Percentiles rank a stretch among this genome's conserved stretches.
phyloP scores from a whole-genome alignment of 2,888 invertebrate species.

The Lobophora halterata region DNA sequence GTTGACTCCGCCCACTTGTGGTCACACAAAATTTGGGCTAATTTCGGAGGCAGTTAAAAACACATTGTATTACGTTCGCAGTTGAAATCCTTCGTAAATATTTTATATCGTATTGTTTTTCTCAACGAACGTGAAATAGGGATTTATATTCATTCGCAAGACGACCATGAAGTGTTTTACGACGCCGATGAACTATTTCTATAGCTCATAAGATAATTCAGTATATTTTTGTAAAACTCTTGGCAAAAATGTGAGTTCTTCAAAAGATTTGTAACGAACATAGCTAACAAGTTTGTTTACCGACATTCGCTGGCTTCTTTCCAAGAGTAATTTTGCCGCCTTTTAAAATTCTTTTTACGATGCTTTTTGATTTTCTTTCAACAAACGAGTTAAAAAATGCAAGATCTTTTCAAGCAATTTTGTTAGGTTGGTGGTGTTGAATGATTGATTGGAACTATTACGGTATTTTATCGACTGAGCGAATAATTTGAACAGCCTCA shows the following conservation, averaged over 20 bases:
- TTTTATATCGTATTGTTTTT: no score
- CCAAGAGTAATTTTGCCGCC: slow-evolving; percentile 18
- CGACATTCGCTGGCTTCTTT: slow-evolving; percentile 7
- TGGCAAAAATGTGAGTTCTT: slow-evolving; percentile 10
- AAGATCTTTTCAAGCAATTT: slow-evolving; percentile 4
- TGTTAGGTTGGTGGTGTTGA: no score
- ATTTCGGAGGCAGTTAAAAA: slow-evolving; percentile 27
- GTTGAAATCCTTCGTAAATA: no score
- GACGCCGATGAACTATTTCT: no score
- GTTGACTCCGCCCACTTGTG: slow-evolving; percentile 57
- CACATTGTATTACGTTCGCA: slow-evolving; percentile 18
- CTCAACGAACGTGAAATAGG: no score
- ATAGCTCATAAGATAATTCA: background rate
- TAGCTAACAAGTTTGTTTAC: slow-evolving; percentile 21
- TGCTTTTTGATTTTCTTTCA: slow-evolving; percentile 8
- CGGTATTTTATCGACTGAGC: slow-evolving; percentile 16
- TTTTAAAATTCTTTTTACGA: slow-evolving; percentile 15
- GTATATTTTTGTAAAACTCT: background rate
- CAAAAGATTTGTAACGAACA: slow-evolving; percentile 9
- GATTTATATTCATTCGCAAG: no score
- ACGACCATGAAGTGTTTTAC: no score
- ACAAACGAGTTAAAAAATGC: no score
- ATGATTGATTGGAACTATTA: slow-evolving; percentile 8
- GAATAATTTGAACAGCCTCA: slow-evolving; percentile 46
- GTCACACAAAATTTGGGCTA: slow-evolving; percentile 29